These are phyloP conservation scores for Agrilus planipennis DNA, from an alignment of 1,140 invertebrate genomes.

Conservation along the genomic window DNA sequence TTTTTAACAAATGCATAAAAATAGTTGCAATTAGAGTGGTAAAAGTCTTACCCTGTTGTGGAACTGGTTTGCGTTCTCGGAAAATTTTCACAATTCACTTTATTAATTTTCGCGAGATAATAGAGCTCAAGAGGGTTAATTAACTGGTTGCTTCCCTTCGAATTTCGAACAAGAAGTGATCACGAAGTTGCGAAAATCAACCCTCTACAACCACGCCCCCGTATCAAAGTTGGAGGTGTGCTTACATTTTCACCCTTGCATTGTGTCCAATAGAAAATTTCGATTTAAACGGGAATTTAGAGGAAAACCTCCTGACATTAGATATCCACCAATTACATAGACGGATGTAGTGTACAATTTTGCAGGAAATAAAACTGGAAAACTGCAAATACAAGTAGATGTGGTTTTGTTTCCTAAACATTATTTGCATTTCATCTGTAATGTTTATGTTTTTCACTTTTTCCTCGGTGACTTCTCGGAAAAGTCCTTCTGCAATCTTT, in stretches of 20 bases:
- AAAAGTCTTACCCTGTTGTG: too few species aligned
- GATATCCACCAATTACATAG: slow-evolving; percentile 7
- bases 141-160: slow-evolving; percentile 1
- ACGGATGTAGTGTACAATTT: too few species aligned
- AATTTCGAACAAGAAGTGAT: slow-evolving; percentile 7
- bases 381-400: not conserved
- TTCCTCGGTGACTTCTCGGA: not conserved
- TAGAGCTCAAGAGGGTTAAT: not conserved
- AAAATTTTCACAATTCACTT: not conserved
- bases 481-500: not conserved
- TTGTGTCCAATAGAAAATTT: slow-evolving; percentile 7
- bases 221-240: slow-evolving; percentile 5
- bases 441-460: not conserved
- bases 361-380: slow-evolving; percentile 1
- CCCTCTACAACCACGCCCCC: slow-evolving; percentile 5
- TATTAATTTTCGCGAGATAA: not conserved
- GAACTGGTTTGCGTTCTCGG: too few species aligned
- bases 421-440: not conserved
- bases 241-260: slow-evolving; percentile 4
- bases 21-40: not conserved
- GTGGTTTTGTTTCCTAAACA: not conserved
- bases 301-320: slow-evolving; percentile 6
- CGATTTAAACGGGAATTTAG: slow-evolving; percentile 4
- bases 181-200: slow-evolving; percentile 1
- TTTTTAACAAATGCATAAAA: not conserved